These are phyloP conservation scores for Coleophora flavipennella DNA, from an alignment of 2,888 invertebrate species.

Conservation along the genomic window DNA sequence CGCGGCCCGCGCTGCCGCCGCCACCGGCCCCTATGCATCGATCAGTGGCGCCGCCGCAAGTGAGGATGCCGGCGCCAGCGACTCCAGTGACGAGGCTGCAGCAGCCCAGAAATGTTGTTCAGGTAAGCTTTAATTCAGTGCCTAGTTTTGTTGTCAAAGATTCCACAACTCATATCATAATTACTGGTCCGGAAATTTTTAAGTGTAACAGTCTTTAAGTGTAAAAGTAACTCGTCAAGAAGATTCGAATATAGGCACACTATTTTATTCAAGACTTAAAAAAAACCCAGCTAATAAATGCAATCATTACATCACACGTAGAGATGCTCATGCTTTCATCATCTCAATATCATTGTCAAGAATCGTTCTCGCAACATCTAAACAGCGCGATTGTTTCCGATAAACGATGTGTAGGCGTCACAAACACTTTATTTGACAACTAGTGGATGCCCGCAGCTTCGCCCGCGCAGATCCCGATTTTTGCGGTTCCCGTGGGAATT, in stretches of 20 bases:
- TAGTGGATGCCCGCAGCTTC: too few relatives aligned
- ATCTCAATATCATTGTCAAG: not conserved
- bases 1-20: conserved; percentile 33
- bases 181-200: too few relatives aligned
- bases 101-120: conserved; percentile 52
- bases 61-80: conserved; percentile 53
- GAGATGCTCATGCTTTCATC: not conserved
- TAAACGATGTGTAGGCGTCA: not conserved
- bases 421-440: too few relatives aligned
- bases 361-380: not conserved
- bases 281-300: too few relatives aligned
- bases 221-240: too few relatives aligned
- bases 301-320: too few relatives aligned
- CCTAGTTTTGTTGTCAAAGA: not conserved
- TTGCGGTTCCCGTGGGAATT: too few relatives aligned
- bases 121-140: conserved; percentile 42
- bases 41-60: conserved; percentile 47
- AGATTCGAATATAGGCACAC: too few relatives aligned
- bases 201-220: too few relatives aligned
- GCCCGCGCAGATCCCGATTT: too few relatives aligned
- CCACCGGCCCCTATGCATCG: conserved; percentile 32
- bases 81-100: conserved; percentile 40
- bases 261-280: too few relatives aligned
- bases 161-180: not conserved
- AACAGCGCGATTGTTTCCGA: not conserved